Percentiles rank a stretch among this genome's conserved stretches.
Evolutionary conservation across 2,113 vertebrate genomes (phyloP).

Genomic region (Epinephelus lanceolatus): DNA sequence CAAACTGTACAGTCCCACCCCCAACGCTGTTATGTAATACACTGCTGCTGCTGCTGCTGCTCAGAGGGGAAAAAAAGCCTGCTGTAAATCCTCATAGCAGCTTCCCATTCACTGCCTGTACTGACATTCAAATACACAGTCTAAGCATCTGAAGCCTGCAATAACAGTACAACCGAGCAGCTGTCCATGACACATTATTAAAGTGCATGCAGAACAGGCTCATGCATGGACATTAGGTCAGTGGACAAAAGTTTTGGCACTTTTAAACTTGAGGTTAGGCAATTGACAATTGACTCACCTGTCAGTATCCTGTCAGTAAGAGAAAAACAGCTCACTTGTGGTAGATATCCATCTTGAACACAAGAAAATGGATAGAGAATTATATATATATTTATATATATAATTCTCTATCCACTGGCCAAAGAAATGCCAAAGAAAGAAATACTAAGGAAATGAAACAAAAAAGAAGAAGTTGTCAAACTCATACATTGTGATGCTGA

Average conservation of each 20-base stretch:
- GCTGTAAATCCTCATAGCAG: neutral
- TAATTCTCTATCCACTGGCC: too few species aligned
- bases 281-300: slow-evolving; percentile 32
- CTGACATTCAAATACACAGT: neutral
- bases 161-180: neutral
- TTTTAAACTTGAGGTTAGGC: too few species aligned
- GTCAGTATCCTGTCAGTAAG: slow-evolving; percentile 7
- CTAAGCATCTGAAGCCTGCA: neutral
- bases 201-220: neutral
- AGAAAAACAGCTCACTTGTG: neutral
- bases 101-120: neutral
- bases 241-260: neutral
- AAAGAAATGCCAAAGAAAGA: neutral
- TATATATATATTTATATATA: too few species aligned
- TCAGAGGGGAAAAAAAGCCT: slow-evolving; percentile 4
- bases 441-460: neutral
- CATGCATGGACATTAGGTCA: too few species aligned
- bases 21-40: slow-evolving; percentile 58
- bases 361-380: too few species aligned
- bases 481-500: neutral
- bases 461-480: neutral
- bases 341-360: slow-evolving; percentile 2
- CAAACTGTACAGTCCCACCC: slow-evolving; percentile 35
- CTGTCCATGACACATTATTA: neutral
- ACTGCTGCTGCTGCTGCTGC: slow-evolving; percentile 15